Base-by-base conservation (phyloP, 1,140 invertebrate genomes). In the Halesus radiatus region DNA sequence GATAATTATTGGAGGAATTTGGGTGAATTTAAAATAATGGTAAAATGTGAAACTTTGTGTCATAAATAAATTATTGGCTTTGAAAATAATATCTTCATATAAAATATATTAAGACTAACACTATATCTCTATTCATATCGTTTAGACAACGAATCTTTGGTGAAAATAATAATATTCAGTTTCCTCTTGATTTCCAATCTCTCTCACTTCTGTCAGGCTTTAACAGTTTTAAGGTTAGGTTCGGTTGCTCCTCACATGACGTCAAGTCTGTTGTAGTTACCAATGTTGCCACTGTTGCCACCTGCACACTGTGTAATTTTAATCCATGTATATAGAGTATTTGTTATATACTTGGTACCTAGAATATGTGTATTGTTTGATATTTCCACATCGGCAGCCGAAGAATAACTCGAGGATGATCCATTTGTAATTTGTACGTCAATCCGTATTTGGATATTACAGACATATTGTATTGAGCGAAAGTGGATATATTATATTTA, bases 311-410 rank as follows among this genome's bases (percentile, higher is more conserved):
- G 56, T 68, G 64, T 45, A 37, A n/a, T 37, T 37, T 68, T 45
- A 68, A 37, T 68, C 20, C 64, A n/a, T 58, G 53, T 75, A 75
- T 3, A 75, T 75, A 75, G 54, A 75, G 29, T 37, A 75, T 75
- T 75, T 75, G 72, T 75, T 75, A 75, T 45, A 58, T 75, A 75
- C 52, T 75, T 75, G 68, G 72, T 75, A 75, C 20, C 29, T 75
- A 58, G 70, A 74, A 60, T 50, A 60, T 76, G 32, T 76, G 58
- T 62, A 56, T 50, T 64, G 23, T 50, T 75, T 64, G 23, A 75
- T 32, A 53, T 66, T 32, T 45, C 37, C 37, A 45, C 37, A 45
- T 32, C 15, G 62, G 56, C 22, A 76, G 58, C 60, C 1, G 54
- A 76, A 15, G 53, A 72, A 52, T 8, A 16, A 3, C 37, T 52